Evolutionary conservation across 2,113 vertebrate genomes (phyloP), one percentile per base, ranked within the genome.

Genomic region (Phocoena phocoena): DNA sequence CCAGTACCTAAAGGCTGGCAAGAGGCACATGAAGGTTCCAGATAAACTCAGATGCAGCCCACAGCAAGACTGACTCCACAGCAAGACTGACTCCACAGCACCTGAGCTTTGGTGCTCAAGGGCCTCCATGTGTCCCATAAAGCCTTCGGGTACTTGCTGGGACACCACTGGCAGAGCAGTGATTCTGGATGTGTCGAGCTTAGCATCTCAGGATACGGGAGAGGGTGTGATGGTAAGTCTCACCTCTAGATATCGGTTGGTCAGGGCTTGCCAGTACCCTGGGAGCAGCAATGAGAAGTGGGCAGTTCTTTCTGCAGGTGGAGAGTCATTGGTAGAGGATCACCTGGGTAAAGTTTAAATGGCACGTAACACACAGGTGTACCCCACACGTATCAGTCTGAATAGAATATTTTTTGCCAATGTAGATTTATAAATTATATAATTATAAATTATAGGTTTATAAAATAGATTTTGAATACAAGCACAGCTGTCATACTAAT

Each of bases 31-130:
- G 4, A 53, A 65, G 21, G 23, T 60, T 50, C 44, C 71, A 12
- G 31, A 41, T 47, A 20, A 14, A 67, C 53, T 58, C 31, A 9
- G 79, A 91, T 21, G 25, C 20, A 33, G 68, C 12, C 84, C 8
- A 2, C 0, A 5, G 33, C 18, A 17, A n/a, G 55, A 65, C 36
- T 4, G 0, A 18, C 18, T 0, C 2, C 4, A 25, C 14, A 5
- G 14, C 10, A 2, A n/a, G 55, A 65, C 36, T 4, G 0, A 18
- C 18, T 0, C 2, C 4, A 25, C 14, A 5, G 14, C 10, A 2
- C 31, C 9, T 26, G 33, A 11, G 3, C 36, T 58, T 28, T 21
- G 28, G 18, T 6, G 26, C 26, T 21, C 26, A 1, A 2, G 26
- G 38, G 38, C 44, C 17, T 25, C n/a, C 12, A 0, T 0, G 26